Base-by-base conservation (phyloP, 2,888 invertebrate genomes). In the Acleris laterana region DNA sequence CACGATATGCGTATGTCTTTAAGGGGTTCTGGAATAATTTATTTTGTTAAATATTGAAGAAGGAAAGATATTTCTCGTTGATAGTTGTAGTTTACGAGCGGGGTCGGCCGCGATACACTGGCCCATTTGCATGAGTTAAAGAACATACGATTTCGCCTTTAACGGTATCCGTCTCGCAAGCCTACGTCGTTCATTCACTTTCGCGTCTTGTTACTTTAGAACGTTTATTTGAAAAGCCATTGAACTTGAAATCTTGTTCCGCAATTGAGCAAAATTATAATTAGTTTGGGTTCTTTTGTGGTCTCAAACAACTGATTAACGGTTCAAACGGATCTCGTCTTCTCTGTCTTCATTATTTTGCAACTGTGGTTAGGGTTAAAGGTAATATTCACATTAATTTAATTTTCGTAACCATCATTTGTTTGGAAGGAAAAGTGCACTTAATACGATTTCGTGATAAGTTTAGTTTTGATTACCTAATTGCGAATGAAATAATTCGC, bases 81-180 rank as follows among this genome's bases (percentile, higher is more conserved):
- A 60, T 46, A 46, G 52, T 61, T 68, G 60, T 42, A 28, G 38
- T 42, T 61, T 62, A 52, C 62, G 66, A 62, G 51, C 61, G 57
- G 42, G 13, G 42, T 50, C 56, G 13, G 42, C 46, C 56, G 71
- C 71, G 88, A 86, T 80, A 79, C 82, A 87, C 83, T 90, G 81
- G 80, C 89, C 87, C 75, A 81, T 87, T 86, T 88, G 76, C 84
- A 81, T 81, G 81, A 38, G 3, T 81, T 81, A 80, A 75, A 81
- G 84, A 56, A 44, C 49, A 55, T 81, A 79, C 77, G 87, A 86
- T 89, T 88, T 89, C 88, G 87, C 87, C 72, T 83, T 68, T 90
- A 91, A 90, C 92, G 90, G 91, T 89, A 88, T 79, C 69, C 66
- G 68, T 70, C 57, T 69, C 32, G 20, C 61, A 58, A 64, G 70